A percentile compares a stretch with the other conserved stretches of the same genome.
phyloP scores from a whole-genome alignment of 92 coral and sea anemone genomes.

The Porites divaricata region DNA sequence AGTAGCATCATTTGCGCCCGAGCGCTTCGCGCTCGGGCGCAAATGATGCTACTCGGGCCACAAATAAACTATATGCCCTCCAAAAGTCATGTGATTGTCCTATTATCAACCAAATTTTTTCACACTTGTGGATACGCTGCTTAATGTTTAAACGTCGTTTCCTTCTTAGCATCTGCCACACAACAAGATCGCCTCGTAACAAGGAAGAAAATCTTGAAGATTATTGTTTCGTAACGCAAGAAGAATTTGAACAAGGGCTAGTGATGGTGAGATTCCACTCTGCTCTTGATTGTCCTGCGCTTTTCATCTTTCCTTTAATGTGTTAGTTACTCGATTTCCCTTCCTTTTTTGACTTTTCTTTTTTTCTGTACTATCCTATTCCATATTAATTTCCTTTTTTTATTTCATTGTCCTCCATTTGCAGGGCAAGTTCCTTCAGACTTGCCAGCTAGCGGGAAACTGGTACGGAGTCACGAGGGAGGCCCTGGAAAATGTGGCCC shows the following conservation, averaged over 20 bases:
- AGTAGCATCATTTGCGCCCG: no score
- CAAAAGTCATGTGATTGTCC: no score
- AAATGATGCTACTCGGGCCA: no score
- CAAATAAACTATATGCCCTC: no score
- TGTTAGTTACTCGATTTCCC: neutral
- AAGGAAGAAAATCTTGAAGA: constrained; percentile 87
- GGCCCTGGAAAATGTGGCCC: constrained; percentile 88
- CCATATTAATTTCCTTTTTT: neutral
- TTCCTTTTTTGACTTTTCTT: no score
- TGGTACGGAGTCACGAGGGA: constrained; percentile 90
- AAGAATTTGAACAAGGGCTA: constrained; percentile 92
- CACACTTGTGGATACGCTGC: neutral
- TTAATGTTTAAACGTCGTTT: neutral
- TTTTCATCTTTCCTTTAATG: neutral
- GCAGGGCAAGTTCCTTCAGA: constrained; percentile 90
- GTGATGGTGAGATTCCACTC: constrained; percentile 62
- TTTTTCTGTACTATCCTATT: no score
- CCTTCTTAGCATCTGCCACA: constrained; percentile 73
- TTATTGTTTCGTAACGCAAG: constrained; percentile 86
- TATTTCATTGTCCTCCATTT: neutral
- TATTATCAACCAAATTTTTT: no score
- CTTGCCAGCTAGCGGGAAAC: constrained; percentile 83
- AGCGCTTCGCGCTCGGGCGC: no score
- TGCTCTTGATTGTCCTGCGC: no score
- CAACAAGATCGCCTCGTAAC: constrained; percentile 86